phyloP scores from a whole-genome alignment of 1,140 invertebrate species.

The Diploscapter pachys region DNA sequence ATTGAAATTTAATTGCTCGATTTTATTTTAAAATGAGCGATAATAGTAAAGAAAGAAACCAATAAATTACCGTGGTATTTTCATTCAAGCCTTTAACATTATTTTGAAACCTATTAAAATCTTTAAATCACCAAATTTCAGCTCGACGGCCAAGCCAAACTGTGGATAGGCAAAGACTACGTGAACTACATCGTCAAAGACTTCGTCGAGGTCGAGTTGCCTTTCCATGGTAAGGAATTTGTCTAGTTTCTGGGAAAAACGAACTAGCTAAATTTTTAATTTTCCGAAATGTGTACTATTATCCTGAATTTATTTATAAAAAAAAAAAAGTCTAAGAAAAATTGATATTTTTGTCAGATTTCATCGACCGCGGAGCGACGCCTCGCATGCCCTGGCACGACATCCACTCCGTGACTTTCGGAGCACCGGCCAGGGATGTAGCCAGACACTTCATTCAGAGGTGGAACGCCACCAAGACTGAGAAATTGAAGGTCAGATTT shows the following conservation, averaged over 20 bases:
- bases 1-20: too few relatives aligned
- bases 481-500: conserved; percentile 27
- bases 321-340: too few relatives aligned
- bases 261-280: neutral
- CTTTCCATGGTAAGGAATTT: conserved; percentile 71
- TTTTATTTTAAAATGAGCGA: too few relatives aligned
- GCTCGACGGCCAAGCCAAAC: conserved; percentile 65
- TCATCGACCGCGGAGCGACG: conserved; percentile 78
- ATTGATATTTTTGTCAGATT: conserved; percentile 66
- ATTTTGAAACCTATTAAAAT: too few relatives aligned
- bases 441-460: conserved; percentile 93
- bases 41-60: too few relatives aligned
- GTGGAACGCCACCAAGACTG: conserved; percentile 82
- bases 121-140: neutral
- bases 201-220: conserved; percentile 82
- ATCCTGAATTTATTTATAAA: neutral
- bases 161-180: conserved; percentile 97
- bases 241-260: neutral
- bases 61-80: neutral
- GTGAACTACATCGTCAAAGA: conserved; percentile 97
- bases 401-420: conserved; percentile 41
- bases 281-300: neutral
- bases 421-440: conserved; percentile 70
- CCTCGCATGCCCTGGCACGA: conserved; percentile 94
- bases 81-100: neutral